Conservation (phyloP, 1,140 invertebrate species). For the Hydropsyche tenuis region DNA sequence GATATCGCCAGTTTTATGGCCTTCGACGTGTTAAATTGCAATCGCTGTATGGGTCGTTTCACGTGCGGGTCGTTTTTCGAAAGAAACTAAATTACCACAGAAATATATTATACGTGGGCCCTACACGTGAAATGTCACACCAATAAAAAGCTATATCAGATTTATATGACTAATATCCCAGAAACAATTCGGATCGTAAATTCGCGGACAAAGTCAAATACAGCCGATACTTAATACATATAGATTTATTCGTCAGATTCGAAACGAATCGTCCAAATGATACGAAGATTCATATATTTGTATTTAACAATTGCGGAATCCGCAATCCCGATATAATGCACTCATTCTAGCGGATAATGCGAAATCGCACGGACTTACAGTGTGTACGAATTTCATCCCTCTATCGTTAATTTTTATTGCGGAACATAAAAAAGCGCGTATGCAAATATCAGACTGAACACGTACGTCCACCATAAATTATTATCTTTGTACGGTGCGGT, state of each 20-base stretch:
- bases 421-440: not conserved
- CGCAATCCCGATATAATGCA: not conserved
- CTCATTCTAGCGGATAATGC: no score
- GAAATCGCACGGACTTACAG: not conserved
- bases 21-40: not conserved
- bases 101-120: no score
- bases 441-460: constrained; percentile 17
- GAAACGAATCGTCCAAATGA: no score
- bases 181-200: no score
- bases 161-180: no score
- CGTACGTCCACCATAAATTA: constrained; percentile 19
- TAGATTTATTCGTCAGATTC: no score
- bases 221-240: no score
- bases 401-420: constrained; percentile 16
- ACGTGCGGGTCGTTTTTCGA: no score
- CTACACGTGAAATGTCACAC: no score
- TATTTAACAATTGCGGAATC: not conserved
- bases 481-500: constrained; percentile 11
- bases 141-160: no score
- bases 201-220: no score
- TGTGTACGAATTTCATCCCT: not conserved
- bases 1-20: constrained; percentile 9
- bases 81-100: no score
- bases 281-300: not conserved
- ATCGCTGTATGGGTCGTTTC: not conserved